These are phyloP conservation scores for Apostichopus parvimensis DNA, from an alignment of 35 echinoderm and acorn worm genomes.

Conservation along the genomic window DNA sequence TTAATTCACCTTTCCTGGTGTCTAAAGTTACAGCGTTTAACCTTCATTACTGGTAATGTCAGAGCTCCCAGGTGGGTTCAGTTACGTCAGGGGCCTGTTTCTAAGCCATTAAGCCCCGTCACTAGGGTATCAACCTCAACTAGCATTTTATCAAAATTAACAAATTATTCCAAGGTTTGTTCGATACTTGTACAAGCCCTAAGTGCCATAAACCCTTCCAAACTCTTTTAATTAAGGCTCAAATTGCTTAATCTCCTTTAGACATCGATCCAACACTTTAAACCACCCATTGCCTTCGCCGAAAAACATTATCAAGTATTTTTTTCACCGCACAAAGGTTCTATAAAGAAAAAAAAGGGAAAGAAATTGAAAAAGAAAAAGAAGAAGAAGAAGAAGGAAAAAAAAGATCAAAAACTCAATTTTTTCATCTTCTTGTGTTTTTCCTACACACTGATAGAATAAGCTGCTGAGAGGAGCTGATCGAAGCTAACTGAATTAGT, in stretches of 20 bases:
- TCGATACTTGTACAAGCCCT: constrained; percentile 33
- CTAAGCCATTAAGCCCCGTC: constrained; percentile 29
- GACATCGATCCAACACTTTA: constrained; percentile 36
- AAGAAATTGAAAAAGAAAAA: not conserved
- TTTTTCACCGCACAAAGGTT: constrained; percentile 33
- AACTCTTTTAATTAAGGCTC: constrained; percentile 35
- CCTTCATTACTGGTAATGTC: constrained; percentile 44
- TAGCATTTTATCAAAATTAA: constrained; percentile 53
- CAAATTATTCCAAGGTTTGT: constrained; percentile 44
- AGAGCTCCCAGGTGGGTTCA: constrained; percentile 26
- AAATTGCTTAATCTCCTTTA: constrained; percentile 44
- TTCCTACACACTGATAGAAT: constrained; percentile 28
- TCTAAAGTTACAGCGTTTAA: constrained; percentile 46
- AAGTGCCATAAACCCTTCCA: constrained; percentile 21
- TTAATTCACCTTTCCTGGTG: constrained; percentile 27
- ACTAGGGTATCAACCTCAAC: constrained; percentile 34
- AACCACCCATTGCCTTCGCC: constrained; percentile 11
- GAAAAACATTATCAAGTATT: constrained; percentile 38
- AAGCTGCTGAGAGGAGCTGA: constrained; percentile 29
- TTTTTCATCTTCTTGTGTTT: constrained; percentile 29
- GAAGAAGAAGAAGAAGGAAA: not conserved
- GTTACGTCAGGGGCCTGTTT: constrained; percentile 48
- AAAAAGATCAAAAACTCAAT: constrained; percentile 52
- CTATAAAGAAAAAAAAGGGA: not conserved
- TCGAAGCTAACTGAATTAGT: constrained; percentile 45